Conservation (phyloP, 2,888 invertebrate species). For the Andrena camellia region DNA sequence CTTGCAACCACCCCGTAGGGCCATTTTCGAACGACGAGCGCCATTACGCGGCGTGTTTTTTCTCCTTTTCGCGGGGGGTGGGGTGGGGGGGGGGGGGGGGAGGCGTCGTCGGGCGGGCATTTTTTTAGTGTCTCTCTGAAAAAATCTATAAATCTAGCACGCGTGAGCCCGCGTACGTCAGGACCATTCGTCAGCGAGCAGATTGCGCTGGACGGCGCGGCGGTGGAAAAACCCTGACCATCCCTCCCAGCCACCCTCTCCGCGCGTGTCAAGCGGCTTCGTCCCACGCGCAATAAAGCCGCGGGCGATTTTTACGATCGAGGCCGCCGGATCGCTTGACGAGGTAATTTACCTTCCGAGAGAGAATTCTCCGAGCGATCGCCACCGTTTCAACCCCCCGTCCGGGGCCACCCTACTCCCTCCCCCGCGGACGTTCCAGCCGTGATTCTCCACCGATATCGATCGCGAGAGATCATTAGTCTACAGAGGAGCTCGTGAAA, state of each 20-base stretch:
- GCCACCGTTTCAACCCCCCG: not conserved
- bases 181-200: conserved; percentile 70
- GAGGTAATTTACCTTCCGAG: conserved; percentile 68
- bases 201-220: conserved; percentile 50
- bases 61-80: conserved; percentile 4
- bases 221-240: conserved; percentile 36
- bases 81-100: no score
- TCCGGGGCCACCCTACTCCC: not conserved
- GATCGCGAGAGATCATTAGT: no score
- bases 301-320: conserved; percentile 70
- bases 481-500: no score
- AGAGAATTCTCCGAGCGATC: conserved; percentile 43
- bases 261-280: conserved; percentile 47
- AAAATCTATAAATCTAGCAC: conserved; percentile 69
- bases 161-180: conserved; percentile 64
- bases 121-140: conserved; percentile 54
- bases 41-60: conserved; percentile 23
- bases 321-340: conserved; percentile 59
- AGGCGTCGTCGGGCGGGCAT: conserved; percentile 27
- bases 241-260: conserved; percentile 6
- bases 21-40: not conserved
- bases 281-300: conserved; percentile 67
- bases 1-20: not conserved
- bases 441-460: not conserved
- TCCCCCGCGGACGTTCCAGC: not conserved